phyloP scores from a whole-genome alignment of 2,888 invertebrate genomes.

The Tholera decimalis region DNA sequence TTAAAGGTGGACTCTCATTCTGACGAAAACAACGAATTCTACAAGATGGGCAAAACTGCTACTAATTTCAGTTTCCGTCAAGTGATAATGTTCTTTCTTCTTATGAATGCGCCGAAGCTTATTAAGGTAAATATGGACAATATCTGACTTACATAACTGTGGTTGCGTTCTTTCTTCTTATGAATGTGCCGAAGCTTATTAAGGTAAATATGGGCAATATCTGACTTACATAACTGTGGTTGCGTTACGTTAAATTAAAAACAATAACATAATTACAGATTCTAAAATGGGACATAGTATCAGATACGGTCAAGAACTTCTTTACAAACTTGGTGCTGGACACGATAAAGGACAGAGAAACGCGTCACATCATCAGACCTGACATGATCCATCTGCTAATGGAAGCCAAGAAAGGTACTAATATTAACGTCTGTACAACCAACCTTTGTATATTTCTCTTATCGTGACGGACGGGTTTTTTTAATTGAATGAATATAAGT shows the following conservation, averaged over 20 bases:
- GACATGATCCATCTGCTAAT: slow-evolving; percentile 18
- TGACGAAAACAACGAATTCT: slow-evolving; percentile 90
- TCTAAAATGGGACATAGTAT: no score
- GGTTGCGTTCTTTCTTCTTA: no score
- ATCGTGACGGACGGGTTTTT: no score
- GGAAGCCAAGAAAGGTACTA: slow-evolving; percentile 10
- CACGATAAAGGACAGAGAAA: slow-evolving; percentile 1
- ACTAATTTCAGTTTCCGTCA: slow-evolving; percentile 76
- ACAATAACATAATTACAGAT: no score
- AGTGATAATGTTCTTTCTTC: slow-evolving; percentile 65
- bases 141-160: no score
- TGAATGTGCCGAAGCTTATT: no score
- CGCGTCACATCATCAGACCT: slow-evolving; percentile 3
- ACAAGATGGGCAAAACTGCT: slow-evolving; percentile 84
- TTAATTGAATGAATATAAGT: no score
- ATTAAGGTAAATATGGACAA: slow-evolving; percentile 62
- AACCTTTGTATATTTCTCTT: neutral
- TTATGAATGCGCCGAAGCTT: slow-evolving; percentile 61
- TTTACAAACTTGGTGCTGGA: neutral
- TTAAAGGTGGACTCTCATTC: slow-evolving; percentile 89
- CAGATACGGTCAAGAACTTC: no score
- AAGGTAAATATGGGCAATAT: no score
- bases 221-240: no score
- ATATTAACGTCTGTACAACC: neutral
- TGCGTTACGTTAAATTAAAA: no score